Evolutionary conservation across 2,888 invertebrate genomes (phyloP), one percentile per base, ranked within the genome.

Genomic region (Panopea generosa): DNA sequence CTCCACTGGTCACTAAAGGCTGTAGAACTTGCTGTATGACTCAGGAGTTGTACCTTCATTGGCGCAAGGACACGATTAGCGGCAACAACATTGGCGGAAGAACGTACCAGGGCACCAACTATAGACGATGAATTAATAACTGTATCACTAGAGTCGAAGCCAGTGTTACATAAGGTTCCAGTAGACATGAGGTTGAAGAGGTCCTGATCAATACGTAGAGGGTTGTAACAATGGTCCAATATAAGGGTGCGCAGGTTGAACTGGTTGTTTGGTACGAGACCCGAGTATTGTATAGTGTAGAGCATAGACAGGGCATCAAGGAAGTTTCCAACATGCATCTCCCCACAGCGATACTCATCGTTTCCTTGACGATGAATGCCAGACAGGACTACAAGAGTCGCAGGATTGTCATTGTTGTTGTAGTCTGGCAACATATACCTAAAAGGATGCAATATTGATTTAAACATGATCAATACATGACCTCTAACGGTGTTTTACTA

Each of bases 11-110:
- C 76, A 45, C 85, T 86, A 14, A 91, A 72, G 2, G 68, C 43
- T 0, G 74, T 53, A 1, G 87, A 85, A 4, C 84, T 79, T 0
- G 90, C 89, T 38, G 82, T 77, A 6, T 84, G 81, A 40, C 87
- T 88, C n/a, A 92, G 82, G 87, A 94, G 94, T 2, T 94, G 94
- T 27, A 94, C 92, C 63, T 93, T 90, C 84, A 94, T 93, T 6
- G 94, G 90, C 22, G 94, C 90, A 40, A 94, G 90, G 75, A 94
- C 92, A 66, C 94, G 85, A 2, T 91, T 87, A 0, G 90, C 90
- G 6, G 89, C 89, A 33, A 89, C 83, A 2, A 88, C 86, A 47
- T 83, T 85, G 14, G 67, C 56, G 0, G 87, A 82, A 9, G 90
- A 89, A 9, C 87, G 79, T 2, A 90, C 89, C 11, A 92, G 55